Base-by-base conservation (phyloP, 2,888 invertebrate species). In the Lacanobia wlatinum region DNA sequence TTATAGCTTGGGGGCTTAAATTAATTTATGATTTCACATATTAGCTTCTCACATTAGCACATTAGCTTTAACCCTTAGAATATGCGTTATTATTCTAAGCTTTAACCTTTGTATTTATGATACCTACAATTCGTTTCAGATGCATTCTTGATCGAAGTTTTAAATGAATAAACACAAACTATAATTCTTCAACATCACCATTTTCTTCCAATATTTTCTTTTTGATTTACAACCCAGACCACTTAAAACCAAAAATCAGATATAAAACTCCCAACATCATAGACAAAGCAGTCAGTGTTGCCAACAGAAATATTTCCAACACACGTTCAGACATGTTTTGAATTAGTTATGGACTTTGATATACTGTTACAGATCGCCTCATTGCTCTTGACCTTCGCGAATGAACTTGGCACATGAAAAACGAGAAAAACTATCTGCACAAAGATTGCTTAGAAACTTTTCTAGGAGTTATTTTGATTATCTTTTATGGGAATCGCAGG, bases 301-400 rank as follows among this genome's bases (percentile, higher is more conserved):
- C 60, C 61, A 60, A 68, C 62, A 65, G 73, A 71, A 73, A 72
- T 80, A 84, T 79, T 65, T 28, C 21, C 28, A 53, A 38, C 68
- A 72, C 28, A 73, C 46, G 59, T 34, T 74, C 61, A 64, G 72
- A 76, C 80, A 82, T 80, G 83, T 78, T 80, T 67, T 58, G 78
- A 78, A 86, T 84, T 76, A 86, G 76, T 84, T 85, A 52, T 50
- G 9, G 73, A 82, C 72, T 67, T 78, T 86, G 84, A 85, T 84
- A 68, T 70, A 85, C 68, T 75, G 80, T 70, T 70, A 85, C 46
- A 67, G 50, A 86, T 82, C 34, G 71, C 58, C 23, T 63, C 73
- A 68, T 70, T 84, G 84, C 56, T 48, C 76, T 40, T 86, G 80
- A 80, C 86, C 85, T 84, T 84, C n/a, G 21, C 16, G 23, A 48